Percentiles rank a stretch among this genome's conserved stretches.
Evolutionary conservation across 1,140 invertebrate species (phyloP).

Genomic region (Nixonia krombeini): DNA sequence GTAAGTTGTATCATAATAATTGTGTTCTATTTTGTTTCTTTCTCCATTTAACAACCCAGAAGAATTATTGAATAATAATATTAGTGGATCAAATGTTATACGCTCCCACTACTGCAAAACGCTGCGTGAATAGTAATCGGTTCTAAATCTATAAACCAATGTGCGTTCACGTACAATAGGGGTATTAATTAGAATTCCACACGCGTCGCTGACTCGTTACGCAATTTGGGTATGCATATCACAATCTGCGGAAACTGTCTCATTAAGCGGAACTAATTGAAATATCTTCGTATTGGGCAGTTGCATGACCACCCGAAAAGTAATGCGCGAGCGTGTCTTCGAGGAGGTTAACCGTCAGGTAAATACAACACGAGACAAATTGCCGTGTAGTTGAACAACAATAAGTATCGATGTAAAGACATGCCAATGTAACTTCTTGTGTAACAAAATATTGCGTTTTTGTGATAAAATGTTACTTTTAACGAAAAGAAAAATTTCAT

Average conservation of each 20-base stretch:
- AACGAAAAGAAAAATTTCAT: no score
- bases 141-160: conserved; percentile 38
- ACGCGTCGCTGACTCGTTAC: conserved; percentile 38
- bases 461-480: no score
- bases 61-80: background rate
- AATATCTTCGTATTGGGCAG: conserved; percentile 45
- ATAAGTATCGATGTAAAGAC: no score
- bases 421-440: no score
- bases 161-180: conserved; percentile 34
- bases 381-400: no score
- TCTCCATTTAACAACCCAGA: no score
- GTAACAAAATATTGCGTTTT: no score
- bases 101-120: conserved; percentile 9
- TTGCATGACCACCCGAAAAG: conserved; percentile 26
- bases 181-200: conserved; percentile 43
- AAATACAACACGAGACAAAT: no score
- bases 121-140: conserved; percentile 23
- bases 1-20: no score
- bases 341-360: no score
- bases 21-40: no score
- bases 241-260: conserved; percentile 43
- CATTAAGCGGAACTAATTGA: conserved; percentile 46
- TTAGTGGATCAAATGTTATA: conserved; percentile 10
- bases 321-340: no score
- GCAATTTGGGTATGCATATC: conserved; percentile 39